Evolutionary conservation across 2,113 vertebrate genomes (phyloP).

Genomic region (Merops nubicus): DNA sequence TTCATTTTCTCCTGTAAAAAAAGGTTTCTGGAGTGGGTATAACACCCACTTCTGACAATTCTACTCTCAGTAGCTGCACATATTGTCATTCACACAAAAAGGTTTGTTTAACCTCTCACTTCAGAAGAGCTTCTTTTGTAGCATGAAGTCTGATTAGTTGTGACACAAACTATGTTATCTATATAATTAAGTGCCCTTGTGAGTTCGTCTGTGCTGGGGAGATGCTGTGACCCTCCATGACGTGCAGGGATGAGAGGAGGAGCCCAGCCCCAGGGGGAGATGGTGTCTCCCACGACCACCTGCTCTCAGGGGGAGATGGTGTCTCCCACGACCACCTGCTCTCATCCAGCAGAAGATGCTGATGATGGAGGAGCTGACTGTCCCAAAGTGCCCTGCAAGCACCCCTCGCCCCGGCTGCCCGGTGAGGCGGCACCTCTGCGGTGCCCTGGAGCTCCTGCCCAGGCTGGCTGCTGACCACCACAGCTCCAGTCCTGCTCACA

Average conservation of each 20-base stretch:
- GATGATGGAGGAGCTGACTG: background rate
- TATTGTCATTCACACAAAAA: background rate
- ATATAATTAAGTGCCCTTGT: slow-evolving; percentile 53
- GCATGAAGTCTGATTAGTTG: slow-evolving; percentile 32
- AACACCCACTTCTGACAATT: background rate
- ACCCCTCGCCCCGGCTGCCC: background rate
- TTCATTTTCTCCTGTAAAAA: background rate
- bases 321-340: background rate
- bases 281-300: accelerated
- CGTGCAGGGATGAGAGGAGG: background rate
- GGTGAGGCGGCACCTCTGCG: accelerated
- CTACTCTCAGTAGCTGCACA: background rate
- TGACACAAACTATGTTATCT: slow-evolving; percentile 40
- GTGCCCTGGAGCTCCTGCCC: accelerated
- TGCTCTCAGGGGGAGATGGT: background rate
- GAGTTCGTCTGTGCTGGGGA: background rate
- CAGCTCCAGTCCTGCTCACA: no score
- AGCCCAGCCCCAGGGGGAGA: background rate
- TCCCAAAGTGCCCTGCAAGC: background rate
- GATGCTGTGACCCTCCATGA: slow-evolving; percentile 30
- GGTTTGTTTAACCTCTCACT: background rate
- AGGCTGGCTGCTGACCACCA: accelerated
- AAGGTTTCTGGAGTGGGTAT: background rate
- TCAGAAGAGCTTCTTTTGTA: slow-evolving; percentile 3
- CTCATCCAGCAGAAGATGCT: background rate